Percentiles rank a stretch among this genome's conserved stretches.
Evolutionary conservation across 2,888 invertebrate genomes (phyloP).

Genomic region (Drosophila limbata): DNA sequence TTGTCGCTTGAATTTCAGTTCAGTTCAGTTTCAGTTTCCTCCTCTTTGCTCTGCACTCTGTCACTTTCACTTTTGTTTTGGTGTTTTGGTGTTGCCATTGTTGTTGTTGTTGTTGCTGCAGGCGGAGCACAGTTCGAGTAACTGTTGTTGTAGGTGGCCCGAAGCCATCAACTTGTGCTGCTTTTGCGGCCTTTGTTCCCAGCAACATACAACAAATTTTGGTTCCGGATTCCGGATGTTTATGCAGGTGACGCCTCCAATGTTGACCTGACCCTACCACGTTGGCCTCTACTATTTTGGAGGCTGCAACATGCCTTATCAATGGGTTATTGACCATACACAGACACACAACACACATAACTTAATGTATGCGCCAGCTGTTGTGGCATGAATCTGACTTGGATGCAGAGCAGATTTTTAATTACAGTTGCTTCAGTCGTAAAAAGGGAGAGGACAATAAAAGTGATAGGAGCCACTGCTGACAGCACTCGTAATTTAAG

Average conservation of each 20-base stretch:
- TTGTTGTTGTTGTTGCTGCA: constrained; percentile 24
- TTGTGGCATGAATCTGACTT: constrained; percentile 15
- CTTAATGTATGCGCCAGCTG: constrained; percentile 9
- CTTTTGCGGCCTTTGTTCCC: constrained; percentile 61
- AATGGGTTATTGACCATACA: constrained; percentile 31
- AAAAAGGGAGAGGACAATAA: constrained; percentile 26
- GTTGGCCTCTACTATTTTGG: constrained; percentile 7
- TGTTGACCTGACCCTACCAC: constrained; percentile 53
- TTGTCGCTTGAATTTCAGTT: constrained; percentile 65
- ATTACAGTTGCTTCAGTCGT: constrained; percentile 43
- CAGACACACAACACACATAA: constrained; percentile 3
- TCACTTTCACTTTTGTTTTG: constrained; percentile 73
- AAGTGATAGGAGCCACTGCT: constrained; percentile 33
- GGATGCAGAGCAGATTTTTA: constrained; percentile 36
- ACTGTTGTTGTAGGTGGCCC: constrained; percentile 56
- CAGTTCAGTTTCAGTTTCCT: constrained; percentile 66
- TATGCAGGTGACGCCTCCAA: constrained; percentile 51
- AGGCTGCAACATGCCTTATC: constrained; percentile 25
- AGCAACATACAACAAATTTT: constrained; percentile 44
- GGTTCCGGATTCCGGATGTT: constrained; percentile 51
- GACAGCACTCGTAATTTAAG: constrained; percentile 15
- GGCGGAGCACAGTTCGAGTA: constrained; percentile 15
- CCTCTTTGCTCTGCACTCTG: constrained; percentile 55
- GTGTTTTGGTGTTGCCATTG: constrained; percentile 20
- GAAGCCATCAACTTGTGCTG: constrained; percentile 47